Percentiles rank a stretch among this genome's conserved stretches.
Conservation (phyloP, 2,113 vertebrate genomes). For the Panurus biarmicus region DNA sequence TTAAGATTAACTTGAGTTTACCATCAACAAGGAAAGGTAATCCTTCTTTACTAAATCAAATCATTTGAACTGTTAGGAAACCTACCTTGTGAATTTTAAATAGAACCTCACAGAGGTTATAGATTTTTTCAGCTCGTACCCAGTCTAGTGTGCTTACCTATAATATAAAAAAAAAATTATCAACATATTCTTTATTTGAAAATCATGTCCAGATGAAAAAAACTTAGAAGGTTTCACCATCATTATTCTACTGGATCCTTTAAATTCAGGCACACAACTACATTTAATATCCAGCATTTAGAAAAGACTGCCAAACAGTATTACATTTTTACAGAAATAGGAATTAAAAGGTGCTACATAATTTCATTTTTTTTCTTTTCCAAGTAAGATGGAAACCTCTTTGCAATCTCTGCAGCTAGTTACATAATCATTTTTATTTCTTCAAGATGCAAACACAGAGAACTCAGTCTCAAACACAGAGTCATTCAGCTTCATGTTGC, state of each 20-base stretch:
- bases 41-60: background rate
- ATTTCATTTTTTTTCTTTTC: background rate
- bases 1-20: background rate
- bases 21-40: background rate
- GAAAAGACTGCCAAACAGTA: background rate
- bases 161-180: background rate
- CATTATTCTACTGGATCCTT: background rate
- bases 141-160: conserved; percentile 86
- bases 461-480: background rate
- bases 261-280: background rate
- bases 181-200: background rate
- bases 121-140: conserved; percentile 83
- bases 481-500: background rate
- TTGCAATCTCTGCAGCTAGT: background rate
- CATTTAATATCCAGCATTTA: background rate
- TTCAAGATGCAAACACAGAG: background rate
- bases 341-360: background rate
- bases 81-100: conserved; percentile 94
- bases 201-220: background rate
- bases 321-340: background rate
- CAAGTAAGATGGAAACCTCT: background rate
- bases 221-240: background rate
- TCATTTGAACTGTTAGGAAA: background rate
- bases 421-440: background rate
- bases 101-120: conserved; percentile 96